Evolutionary conservation across 2,113 vertebrate species (phyloP), one percentile per base, ranked within the genome.

Genomic region (Chlamydotis undulata): DNA sequence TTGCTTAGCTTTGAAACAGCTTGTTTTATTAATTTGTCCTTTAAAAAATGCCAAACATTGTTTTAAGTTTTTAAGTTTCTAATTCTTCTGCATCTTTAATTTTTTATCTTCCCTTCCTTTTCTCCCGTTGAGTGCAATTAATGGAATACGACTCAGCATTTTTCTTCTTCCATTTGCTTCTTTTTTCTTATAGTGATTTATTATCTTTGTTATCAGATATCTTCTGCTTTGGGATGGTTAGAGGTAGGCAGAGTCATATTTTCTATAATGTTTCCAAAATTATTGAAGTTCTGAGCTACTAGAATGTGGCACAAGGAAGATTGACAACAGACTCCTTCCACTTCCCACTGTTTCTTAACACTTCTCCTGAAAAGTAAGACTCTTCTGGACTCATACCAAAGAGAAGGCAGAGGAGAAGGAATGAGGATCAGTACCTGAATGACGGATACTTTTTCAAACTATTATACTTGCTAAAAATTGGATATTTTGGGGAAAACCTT

Each of bases 391-490:
- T 90, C 12, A 3, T 33, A 45, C 45, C 71, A 82, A 83, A 43
- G 75, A 33, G 43, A 23, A 6, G 67, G 63, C 71, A 77, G 81
- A 55, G 77, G 41, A 70, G 82, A 6, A 79, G 89, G 47, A 89
- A 31, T n/a, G 53, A 79, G 56, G 13, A 75, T 91, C 80, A 5
- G 73, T 60, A 49, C 45, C 77, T 87, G 77, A 84, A 22, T 93
- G 96, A 96, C 57, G 2, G 94, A 76, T 92, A 55, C 91, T 75
- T 87, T 25, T 89, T 91, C 94, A 94, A 93, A 53, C 89, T 49
- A 87, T 93, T 93, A 76, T 35, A 79, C 87, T 95, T 91, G 57
- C 83, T 91, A 83, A 89, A 84, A 94, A 94, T 68, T 69, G 81
- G 65, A 7, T 93, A 89, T 95, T 91, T 96, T 31, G 18, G 86